These are phyloP conservation scores for Stichopus horrens DNA, from an alignment of 53 echinoderm and acorn worm species.

Conservation along the genomic window DNA sequence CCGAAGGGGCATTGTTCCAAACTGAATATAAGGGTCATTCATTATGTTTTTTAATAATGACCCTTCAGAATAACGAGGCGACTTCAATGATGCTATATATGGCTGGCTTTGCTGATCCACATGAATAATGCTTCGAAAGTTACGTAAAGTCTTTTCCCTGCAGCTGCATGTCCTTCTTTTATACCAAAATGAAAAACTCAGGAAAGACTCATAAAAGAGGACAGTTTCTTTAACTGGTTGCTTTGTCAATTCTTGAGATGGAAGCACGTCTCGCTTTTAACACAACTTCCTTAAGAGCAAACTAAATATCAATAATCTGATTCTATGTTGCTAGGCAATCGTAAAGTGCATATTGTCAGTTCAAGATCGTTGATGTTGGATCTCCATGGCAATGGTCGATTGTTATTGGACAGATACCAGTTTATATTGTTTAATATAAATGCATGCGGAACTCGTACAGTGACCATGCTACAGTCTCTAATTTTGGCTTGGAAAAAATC, in stretches of 20 bases:
- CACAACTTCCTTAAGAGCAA: neutral
- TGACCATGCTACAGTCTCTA: too few relatives aligned
- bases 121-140: neutral
- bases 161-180: neutral
- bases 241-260: neutral
- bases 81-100: too few relatives aligned
- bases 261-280: neutral
- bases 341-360: conserved; percentile 9
- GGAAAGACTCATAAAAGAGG: neutral
- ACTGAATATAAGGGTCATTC: too few relatives aligned
- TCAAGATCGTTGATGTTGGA: neutral
- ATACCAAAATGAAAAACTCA: neutral
- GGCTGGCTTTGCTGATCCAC: neutral
- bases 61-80: too few relatives aligned
- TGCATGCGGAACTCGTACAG: too few relatives aligned
- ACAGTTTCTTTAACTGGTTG: neutral
- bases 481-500: too few relatives aligned
- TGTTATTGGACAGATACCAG: neutral
- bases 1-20: too few relatives aligned
- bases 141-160: neutral
- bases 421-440: too few relatives aligned
- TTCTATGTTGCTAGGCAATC: neutral
- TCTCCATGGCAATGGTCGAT: neutral
- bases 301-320: neutral
- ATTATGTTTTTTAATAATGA: too few relatives aligned